Base-by-base conservation (phyloP, 2,113 vertebrate genomes). In the Zosterops pallidus region DNA sequence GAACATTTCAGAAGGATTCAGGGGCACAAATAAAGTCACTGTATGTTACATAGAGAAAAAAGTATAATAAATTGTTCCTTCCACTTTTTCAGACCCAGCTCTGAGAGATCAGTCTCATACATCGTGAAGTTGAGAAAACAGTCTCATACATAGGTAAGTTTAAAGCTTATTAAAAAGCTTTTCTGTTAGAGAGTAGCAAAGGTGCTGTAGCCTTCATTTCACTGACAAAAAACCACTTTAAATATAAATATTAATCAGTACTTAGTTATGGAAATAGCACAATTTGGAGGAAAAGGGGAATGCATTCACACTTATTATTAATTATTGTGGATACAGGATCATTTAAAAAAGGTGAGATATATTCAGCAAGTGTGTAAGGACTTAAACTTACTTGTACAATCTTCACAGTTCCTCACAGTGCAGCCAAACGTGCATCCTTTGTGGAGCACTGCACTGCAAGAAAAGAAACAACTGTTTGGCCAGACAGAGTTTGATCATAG, bases 351-450 rank as follows among this genome's bases (percentile, higher is more conserved):
- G 24, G 8, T 52, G 39, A 75, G 29, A 44, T 24, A 44, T 4
- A 35, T 57, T 82, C 69, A 85, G 39, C 56, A 79, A 94, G 47
- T 7, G 13, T 1, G 12, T 26, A 37, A 79, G 63, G 49, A 72
- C 28, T 62, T 53, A n/a, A 46, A 63, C 31, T 90, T 65, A 31
- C 12, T 31, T 31, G 56, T 35, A 28, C 0, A 0, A 26, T 31
- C 25, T 65, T 60, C 44, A 22, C 14, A 9, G 49, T 33, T 76
- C 65, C 65, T 67, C 67, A 22, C 21, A 44, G 8, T 5, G 39
- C 74, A 64, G 63, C 17, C 50, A 33, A 47, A 53, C 0, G 0
- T 0, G 2, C 18, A 12, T 39, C 22, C 64, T 63, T 79, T 12
- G 21, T 0, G 4, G 44, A 47, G 67, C 21, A 41, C 26, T 56